phyloP scores from a whole-genome alignment of 2,113 vertebrate species.

The Syngnathoides biaculeatus region DNA sequence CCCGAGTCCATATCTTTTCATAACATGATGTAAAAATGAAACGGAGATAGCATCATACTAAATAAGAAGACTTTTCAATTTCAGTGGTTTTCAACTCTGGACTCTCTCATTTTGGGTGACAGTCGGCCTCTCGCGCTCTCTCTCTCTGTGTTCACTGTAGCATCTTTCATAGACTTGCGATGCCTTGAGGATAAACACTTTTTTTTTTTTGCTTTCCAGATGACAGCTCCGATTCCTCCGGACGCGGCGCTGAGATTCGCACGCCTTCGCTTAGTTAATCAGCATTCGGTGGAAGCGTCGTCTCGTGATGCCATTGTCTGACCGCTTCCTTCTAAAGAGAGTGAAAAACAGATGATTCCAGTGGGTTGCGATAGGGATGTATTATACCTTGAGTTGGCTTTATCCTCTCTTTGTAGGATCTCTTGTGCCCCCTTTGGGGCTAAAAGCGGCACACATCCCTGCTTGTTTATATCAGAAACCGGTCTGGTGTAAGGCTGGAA shows the following conservation, averaged over 20 bases:
- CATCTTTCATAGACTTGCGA: slow-evolving; percentile 19
- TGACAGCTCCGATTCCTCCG: slow-evolving; percentile 22
- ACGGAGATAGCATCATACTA: not conserved
- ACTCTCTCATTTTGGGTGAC: not conserved
- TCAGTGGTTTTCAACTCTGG: not conserved
- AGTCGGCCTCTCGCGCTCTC: not conserved
- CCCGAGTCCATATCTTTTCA: no score
- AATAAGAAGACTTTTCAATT: not conserved
- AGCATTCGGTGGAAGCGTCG: not conserved
- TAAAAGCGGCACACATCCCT: slow-evolving; percentile 25
- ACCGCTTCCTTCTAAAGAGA: not conserved
- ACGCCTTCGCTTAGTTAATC: slow-evolving; percentile 3
- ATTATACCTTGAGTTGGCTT: not conserved
- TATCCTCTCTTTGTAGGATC: slow-evolving; percentile 6
- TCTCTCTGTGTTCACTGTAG: slow-evolving; percentile 19
- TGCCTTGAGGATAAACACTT: slow-evolving; percentile 18
- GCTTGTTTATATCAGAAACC: slow-evolving; percentile 41
- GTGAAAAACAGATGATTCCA: not conserved
- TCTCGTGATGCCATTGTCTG: not conserved
- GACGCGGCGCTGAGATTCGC: slow-evolving; percentile 16
- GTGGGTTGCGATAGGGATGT: not conserved
- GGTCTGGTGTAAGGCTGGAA: slow-evolving; percentile 25
- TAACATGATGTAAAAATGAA: no score
- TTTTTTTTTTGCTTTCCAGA: slow-evolving; percentile 6
- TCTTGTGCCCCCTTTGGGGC: not conserved